These are phyloP conservation scores for Xylocampa areola DNA, from an alignment of 2,888 invertebrate genomes.

Conservation along the genomic window DNA sequence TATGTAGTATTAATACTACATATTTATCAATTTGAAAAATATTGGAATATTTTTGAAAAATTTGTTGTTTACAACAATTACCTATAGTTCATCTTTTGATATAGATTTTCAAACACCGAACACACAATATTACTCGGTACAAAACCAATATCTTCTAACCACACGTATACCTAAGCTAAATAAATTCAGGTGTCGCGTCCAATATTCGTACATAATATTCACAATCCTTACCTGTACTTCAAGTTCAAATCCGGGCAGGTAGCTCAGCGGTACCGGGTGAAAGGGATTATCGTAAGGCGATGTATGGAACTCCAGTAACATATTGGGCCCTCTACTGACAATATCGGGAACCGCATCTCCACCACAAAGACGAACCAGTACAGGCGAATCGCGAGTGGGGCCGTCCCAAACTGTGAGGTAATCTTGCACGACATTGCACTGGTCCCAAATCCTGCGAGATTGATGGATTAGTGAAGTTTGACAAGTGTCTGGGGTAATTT, in stretches of 20 bases:
- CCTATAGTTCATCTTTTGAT: too few species aligned
- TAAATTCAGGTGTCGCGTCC: slow-evolving; percentile 30
- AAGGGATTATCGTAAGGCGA: slow-evolving; percentile 95
- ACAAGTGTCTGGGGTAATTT: slow-evolving; percentile 32
- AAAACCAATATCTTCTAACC: slow-evolving; percentile 5
- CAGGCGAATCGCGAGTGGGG: slow-evolving; percentile 91
- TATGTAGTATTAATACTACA: too few species aligned
- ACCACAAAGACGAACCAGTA: slow-evolving; percentile 94
- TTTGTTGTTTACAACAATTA: too few species aligned
- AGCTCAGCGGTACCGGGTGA: slow-evolving; percentile 94
- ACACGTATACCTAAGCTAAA: slow-evolving; percentile 26
- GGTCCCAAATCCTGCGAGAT: slow-evolving; percentile 93
- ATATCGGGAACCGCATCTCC: slow-evolving; percentile 95
- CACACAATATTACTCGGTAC: not conserved
- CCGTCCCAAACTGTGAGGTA: slow-evolving; percentile 95
- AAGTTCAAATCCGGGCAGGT: slow-evolving; percentile 94
- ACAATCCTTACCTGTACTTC: slow-evolving; percentile 92
- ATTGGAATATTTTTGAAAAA: too few species aligned
- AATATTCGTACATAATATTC: slow-evolving; percentile 39
- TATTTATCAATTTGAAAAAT: too few species aligned
- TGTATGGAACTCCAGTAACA: slow-evolving; percentile 94
- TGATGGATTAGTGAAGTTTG: slow-evolving; percentile 50
- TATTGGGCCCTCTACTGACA: slow-evolving; percentile 93
- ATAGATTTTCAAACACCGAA: too few species aligned
- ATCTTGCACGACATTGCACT: slow-evolving; percentile 95